phyloP scores from a whole-genome alignment of 2,113 vertebrate genomes.

The Hirundichthys speculiger region DNA sequence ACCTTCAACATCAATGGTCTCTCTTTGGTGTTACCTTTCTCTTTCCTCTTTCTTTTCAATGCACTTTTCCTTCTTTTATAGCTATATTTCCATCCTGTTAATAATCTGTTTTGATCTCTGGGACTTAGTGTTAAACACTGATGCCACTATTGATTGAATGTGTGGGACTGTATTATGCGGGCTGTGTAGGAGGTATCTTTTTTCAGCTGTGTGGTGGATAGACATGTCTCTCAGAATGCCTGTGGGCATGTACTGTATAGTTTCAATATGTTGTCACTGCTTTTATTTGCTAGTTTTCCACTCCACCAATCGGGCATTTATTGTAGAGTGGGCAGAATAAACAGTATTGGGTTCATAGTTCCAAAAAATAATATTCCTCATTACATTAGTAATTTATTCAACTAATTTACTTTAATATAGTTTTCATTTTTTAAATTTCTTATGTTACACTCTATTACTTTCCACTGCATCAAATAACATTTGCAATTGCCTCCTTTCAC shows the following conservation, averaged over 20 bases:
- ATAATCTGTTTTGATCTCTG: conserved; percentile 31
- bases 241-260: not conserved
- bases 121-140: conserved; percentile 36
- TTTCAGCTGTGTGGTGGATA: conserved; percentile 8
- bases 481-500: too few species aligned
- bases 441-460: too few species aligned
- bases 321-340: not conserved
- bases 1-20: conserved; percentile 21
- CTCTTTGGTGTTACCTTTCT: conserved; percentile 31
- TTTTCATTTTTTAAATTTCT: too few species aligned
- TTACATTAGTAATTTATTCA: too few species aligned
- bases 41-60: not conserved
- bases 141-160: conserved; percentile 38
- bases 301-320: not conserved
- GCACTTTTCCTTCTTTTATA: not conserved
- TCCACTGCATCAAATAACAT: too few species aligned
- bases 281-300: not conserved
- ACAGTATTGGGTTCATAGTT: too few species aligned
- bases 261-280: not conserved
- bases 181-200: conserved; percentile 26
- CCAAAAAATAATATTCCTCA: too few species aligned
- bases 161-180: conserved; percentile 22
- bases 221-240: conserved; percentile 3
- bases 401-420: too few species aligned
- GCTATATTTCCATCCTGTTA: conserved; percentile 13